These are phyloP conservation scores for Pseudomyrmex flavicornis DNA, from an alignment of 1,140 invertebrate genomes.

Conservation along the genomic window DNA sequence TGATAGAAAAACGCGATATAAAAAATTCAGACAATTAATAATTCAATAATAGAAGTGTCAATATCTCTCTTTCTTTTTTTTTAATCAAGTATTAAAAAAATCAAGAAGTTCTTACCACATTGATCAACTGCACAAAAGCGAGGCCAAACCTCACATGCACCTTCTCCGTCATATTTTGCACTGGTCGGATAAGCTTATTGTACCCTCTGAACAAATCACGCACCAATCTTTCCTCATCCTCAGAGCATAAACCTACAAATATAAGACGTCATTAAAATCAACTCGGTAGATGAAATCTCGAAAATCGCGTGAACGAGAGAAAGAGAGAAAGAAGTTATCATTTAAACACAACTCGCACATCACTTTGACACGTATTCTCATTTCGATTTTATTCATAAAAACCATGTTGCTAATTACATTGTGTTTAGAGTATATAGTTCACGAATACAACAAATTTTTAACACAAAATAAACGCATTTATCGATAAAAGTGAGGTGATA, in stretches of 20 bases:
- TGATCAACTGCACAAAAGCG: slow-evolving; percentile 99
- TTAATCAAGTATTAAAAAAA: neutral
- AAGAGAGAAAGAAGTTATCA: too few species aligned
- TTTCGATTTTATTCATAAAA: too few species aligned
- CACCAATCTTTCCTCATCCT: slow-evolving; percentile 98
- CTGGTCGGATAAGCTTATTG: slow-evolving; percentile 99
- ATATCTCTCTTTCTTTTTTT: too few species aligned
- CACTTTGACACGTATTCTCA: neutral
- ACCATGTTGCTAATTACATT: too few species aligned
- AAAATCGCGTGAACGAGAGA: neutral
- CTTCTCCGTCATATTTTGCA: slow-evolving; percentile 98
- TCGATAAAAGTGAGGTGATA: too few species aligned
- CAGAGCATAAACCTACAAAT: slow-evolving; percentile 90
- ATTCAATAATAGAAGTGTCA: neutral
- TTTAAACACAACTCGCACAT: slow-evolving; percentile 30
- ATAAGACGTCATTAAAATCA: neutral
- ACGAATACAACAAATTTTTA: too few species aligned
- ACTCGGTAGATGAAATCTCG: neutral
- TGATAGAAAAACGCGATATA: neutral
- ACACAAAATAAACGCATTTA: too few species aligned
- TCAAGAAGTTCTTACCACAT: slow-evolving; percentile 91
- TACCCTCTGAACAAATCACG: slow-evolving; percentile 99
- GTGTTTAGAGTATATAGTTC: too few species aligned
- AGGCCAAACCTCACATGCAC: slow-evolving; percentile 98
- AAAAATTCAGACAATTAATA: neutral